Percentiles rank a stretch among this genome's conserved stretches.
These are phyloP conservation scores for Eutrigla gurnardus DNA, from an alignment of 2,797 vertebrate species.

Conservation along the genomic window DNA sequence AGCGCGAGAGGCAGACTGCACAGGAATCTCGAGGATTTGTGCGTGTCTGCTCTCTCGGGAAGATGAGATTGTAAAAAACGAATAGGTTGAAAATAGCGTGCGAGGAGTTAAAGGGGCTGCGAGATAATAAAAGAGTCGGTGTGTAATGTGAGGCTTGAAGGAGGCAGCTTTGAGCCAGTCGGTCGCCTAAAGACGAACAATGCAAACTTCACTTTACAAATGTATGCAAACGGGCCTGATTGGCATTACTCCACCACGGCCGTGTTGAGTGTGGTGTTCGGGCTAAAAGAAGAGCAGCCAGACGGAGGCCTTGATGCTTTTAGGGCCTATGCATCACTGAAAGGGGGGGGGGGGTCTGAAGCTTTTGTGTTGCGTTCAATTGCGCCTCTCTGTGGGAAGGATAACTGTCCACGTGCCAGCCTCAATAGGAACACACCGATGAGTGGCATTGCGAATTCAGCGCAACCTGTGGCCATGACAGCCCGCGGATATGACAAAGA, in stretches of 20 bases:
- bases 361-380: conserved; percentile 83
- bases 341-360: conserved; percentile 52
- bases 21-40: conserved; percentile 83
- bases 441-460: conserved; percentile 82
- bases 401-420: conserved; percentile 83
- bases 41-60: conserved; percentile 82
- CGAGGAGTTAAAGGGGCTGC: conserved; percentile 80
- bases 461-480: conserved; percentile 83
- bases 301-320: conserved; percentile 75
- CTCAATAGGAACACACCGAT: conserved; percentile 79
- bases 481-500: conserved; percentile 75
- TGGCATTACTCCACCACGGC: conserved; percentile 70
- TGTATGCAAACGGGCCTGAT: conserved; percentile 70
- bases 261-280: conserved; percentile 50
- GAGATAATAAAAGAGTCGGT: conserved; percentile 82
- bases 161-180: conserved; percentile 70
- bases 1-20: conserved; percentile 71
- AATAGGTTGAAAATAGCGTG: conserved; percentile 86
- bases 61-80: conserved; percentile 84
- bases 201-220: conserved; percentile 75
- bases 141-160: conserved; percentile 78
- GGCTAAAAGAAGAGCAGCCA: conserved; percentile 62
- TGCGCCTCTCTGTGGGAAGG: conserved; percentile 82
- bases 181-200: conserved; percentile 61
- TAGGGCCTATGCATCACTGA: conserved; percentile 70